Percentiles rank a stretch among this genome's conserved stretches.
These are phyloP conservation scores for Catharus bicknelli DNA, from an alignment of 2,113 vertebrate species.

Conservation along the genomic window DNA sequence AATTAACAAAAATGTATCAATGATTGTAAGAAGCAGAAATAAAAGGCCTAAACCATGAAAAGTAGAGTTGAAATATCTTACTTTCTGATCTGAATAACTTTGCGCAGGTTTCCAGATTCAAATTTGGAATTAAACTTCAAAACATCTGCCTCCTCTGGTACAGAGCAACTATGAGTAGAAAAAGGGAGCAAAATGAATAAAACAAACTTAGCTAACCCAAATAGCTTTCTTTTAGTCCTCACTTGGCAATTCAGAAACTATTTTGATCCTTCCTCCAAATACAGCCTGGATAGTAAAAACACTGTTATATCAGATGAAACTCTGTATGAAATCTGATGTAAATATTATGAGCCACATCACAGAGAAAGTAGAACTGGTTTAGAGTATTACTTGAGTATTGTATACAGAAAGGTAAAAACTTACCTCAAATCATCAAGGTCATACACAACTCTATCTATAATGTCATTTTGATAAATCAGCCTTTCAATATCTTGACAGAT, in stretches of 20 bases:
- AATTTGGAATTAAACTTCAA: slow-evolving; percentile 98
- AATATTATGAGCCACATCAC: neutral
- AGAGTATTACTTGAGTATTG: neutral
- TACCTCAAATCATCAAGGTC: slow-evolving; percentile 91
- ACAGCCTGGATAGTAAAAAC: neutral
- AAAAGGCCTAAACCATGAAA: neutral
- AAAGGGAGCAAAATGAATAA: neutral
- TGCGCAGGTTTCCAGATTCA: slow-evolving; percentile 96
- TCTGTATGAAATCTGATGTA: neutral
- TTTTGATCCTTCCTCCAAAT: neutral
- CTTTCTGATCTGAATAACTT: slow-evolving; percentile 97
- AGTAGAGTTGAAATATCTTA: slow-evolving; percentile 72
- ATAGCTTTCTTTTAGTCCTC: neutral
- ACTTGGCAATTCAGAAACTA: neutral
- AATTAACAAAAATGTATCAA: slow-evolving; percentile 47
- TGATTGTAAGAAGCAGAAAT: slow-evolving; percentile 31
- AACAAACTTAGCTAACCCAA: neutral
- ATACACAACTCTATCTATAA: slow-evolving; percentile 94
- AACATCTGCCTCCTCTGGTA: slow-evolving; percentile 85
- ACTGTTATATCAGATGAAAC: neutral
- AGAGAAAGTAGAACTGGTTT: neutral
- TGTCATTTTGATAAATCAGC: slow-evolving; percentile 93
- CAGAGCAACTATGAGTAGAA: slow-evolving; percentile 73
- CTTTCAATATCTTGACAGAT: slow-evolving; percentile 98
- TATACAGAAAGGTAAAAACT: slow-evolving; percentile 37